These are phyloP conservation scores for Oryzias dopingdopingensis DNA, from an alignment of 2,797 vertebrate species.

Conservation along the genomic window DNA sequence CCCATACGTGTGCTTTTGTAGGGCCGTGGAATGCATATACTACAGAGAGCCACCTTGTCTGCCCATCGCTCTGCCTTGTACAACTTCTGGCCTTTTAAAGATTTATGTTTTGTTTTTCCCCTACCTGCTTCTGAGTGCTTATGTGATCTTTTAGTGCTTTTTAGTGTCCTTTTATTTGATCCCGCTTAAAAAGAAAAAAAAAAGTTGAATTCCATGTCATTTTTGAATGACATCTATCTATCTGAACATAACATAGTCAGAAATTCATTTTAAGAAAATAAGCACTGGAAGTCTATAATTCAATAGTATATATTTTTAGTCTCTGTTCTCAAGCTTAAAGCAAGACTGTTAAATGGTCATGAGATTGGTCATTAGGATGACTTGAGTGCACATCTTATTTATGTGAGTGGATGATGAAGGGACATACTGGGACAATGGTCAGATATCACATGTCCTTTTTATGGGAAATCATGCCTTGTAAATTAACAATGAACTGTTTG, in stretches of 20 bases:
- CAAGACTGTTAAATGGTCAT: constrained; percentile 72
- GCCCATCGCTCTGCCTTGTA: constrained; percentile 67
- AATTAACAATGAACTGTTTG: constrained; percentile 58
- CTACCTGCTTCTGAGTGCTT: constrained; percentile 69
- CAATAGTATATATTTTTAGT: constrained; percentile 79
- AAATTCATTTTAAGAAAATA: constrained; percentile 26
- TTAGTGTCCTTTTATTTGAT: constrained; percentile 48
- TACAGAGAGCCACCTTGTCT: constrained; percentile 59
- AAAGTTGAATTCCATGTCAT: constrained; percentile 46
- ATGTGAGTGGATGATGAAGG: constrained; percentile 46
- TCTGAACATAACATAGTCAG: constrained; percentile 57
- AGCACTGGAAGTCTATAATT: constrained; percentile 79
- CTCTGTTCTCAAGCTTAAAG: constrained; percentile 68
- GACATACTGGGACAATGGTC: constrained; percentile 51
- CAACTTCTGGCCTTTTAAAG: constrained; percentile 59
- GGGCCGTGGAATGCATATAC: constrained; percentile 59
- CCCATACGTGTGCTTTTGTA: constrained; percentile 48
- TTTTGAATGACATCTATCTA: constrained; percentile 63
- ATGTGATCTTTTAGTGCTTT: constrained; percentile 74
- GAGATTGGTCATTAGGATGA: constrained; percentile 47
- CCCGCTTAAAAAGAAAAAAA: constrained; percentile 57
- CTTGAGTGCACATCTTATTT: constrained; percentile 34
- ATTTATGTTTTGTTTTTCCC: constrained; percentile 40
- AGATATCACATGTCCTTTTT: constrained; percentile 65
- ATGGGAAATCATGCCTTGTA: constrained; percentile 67